Percentiles rank a stretch among this genome's conserved stretches.
phyloP scores from a whole-genome alignment of 2,113 vertebrate genomes.

The Opisthocomus hoazin region DNA sequence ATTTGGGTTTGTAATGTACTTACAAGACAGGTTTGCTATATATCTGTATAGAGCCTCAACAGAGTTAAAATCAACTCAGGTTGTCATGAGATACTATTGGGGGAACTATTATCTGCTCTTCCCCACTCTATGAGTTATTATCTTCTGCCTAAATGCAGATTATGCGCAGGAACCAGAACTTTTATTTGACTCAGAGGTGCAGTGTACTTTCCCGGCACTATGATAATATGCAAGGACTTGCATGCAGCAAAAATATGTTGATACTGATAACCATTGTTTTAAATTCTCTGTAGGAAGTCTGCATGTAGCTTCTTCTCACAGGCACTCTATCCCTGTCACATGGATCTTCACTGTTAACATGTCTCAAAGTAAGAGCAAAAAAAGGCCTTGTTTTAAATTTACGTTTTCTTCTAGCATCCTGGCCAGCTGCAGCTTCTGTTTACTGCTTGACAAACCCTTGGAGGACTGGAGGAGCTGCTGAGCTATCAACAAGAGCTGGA shows the following conservation, averaged over 20 bases:
- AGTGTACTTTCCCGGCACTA: not conserved
- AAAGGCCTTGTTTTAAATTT: slow-evolving; percentile 53
- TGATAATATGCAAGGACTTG: not conserved
- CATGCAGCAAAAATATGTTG: not conserved
- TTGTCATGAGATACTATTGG: not conserved
- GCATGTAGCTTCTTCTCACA: slow-evolving; percentile 30
- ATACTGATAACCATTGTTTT: slow-evolving; percentile 53
- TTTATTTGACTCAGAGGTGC: slow-evolving; percentile 47
- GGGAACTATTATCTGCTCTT: not conserved
- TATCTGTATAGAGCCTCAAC: not conserved
- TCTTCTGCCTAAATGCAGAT: slow-evolving; percentile 30
- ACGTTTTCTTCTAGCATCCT: slow-evolving; percentile 27
- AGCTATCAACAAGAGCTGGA: slow-evolving; percentile 31
- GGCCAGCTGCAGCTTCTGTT: slow-evolving; percentile 34
- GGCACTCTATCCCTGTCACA: slow-evolving; percentile 28
- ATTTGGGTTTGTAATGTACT: not conserved
- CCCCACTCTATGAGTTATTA: not conserved
- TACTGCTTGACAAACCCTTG: slow-evolving; percentile 11
- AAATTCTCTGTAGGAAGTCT: slow-evolving; percentile 53
- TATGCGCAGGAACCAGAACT: slow-evolving; percentile 28
- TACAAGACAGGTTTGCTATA: not conserved
- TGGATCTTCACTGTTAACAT: slow-evolving; percentile 29
- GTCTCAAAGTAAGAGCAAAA: slow-evolving; percentile 37
- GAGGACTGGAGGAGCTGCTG: slow-evolving; percentile 26
- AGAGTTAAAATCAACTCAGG: not conserved